These are phyloP conservation scores for Thysanoteuthis rhombus DNA, from an alignment of 2,888 invertebrate species.

Conservation along the genomic window DNA sequence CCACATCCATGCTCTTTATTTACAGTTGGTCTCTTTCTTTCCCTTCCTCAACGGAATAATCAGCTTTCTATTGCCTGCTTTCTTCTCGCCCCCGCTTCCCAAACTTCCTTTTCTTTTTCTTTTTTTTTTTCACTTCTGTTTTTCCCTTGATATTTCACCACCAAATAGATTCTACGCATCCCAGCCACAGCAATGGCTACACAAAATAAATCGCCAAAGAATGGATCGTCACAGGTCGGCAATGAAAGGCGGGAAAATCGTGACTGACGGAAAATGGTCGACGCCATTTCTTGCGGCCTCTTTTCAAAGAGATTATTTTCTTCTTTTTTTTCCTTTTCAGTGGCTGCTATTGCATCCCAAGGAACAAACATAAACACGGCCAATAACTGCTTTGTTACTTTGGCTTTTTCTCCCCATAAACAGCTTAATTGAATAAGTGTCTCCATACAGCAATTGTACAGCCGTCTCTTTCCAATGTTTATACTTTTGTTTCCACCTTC, in stretches of 20 bases:
- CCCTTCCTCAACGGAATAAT: not conserved
- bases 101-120: not conserved
- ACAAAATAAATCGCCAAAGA: slow-evolving; percentile 12
- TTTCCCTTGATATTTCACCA: not conserved
- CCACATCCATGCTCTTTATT: not conserved
- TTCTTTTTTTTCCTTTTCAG: not conserved
- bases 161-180: not conserved
- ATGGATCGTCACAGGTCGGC: not conserved
- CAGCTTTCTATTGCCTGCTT: not conserved
- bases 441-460: not conserved
- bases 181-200: not conserved
- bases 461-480: not conserved
- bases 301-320: no score
- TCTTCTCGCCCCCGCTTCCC: not conserved
- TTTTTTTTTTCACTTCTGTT: not conserved
- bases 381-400: not conserved
- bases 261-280: not conserved
- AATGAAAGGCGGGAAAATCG: not conserved
- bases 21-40: not conserved
- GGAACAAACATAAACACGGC: not conserved
- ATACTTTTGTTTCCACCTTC: not conserved
- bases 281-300: not conserved
- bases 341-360: not conserved
- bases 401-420: not conserved
- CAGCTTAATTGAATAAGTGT: not conserved